Base-by-base conservation (phyloP, 2,888 invertebrate species). In the Noctua janthe region DNA sequence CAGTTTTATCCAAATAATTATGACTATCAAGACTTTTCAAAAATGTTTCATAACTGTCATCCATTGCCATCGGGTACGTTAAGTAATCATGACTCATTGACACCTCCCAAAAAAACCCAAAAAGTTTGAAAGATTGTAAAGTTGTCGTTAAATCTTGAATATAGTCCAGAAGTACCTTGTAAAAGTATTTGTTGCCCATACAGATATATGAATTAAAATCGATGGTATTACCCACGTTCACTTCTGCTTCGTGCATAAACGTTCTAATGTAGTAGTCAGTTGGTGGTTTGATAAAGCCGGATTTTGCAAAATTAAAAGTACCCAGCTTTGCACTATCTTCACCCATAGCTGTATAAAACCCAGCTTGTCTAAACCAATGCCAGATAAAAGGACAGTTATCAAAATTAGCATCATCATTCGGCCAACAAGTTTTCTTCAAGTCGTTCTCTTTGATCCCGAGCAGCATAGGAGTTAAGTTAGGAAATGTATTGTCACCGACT, bases 401-500 rank as follows among this genome's bases (percentile, higher is more conserved):
- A 92, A 98, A 99, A 39, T 97, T 97, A 1, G 97, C 95, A 70
- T 95, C 94, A 0, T 95, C 92, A 23, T 97, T 95, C 1, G 97
- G 97, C 97, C 98, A 98, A 91, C 99, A 99, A 0, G 94, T 97
- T 78, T 95, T 95, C 74, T 96, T 96, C 71, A 99, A 93, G 90
- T 99, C 98, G 0, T 96, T 95, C 51, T 97, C 97, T 67, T 97
- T 97, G 69, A 98, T 93, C 0, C 99, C 99, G 5, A 98, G 97
- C 20, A 99, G 95, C 84, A 99, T 97, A 0, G 99, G 98, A 13
- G 98, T 97, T 81, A 99, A 94, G 94, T 99, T 99, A 0, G 99
- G 99, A 93, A 98, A 99, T 0, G 99, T 99, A 94, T 99, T 99
- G 94, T 99, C 99, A 6, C 98, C 99, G 15, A 99, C 98, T 97